Conservation (phyloP, 2,113 vertebrate genomes). For the Lampris megalopsis region DNA sequence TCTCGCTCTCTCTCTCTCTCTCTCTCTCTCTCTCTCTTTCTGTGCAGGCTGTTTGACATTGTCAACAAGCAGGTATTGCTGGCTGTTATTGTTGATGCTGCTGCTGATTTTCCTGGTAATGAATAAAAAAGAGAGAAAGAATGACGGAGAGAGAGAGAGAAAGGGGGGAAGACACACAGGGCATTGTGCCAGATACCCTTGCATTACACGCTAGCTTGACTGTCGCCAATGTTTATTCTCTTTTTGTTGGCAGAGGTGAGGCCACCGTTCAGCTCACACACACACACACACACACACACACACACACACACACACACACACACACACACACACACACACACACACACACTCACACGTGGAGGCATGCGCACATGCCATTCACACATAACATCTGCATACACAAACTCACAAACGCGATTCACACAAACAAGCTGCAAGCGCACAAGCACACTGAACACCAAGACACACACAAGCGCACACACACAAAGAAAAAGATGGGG, state of each 20-base stretch:
- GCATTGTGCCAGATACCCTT: conserved; percentile 64
- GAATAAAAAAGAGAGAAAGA: conserved; percentile 72
- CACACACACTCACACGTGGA: background rate
- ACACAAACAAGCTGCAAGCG: no score
- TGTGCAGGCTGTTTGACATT: conserved; percentile 74
- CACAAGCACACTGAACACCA: background rate
- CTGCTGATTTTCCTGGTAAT: conserved; percentile 75
- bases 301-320: conserved; percentile 2
- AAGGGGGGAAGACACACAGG: conserved; percentile 47
- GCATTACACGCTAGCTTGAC: conserved; percentile 74
- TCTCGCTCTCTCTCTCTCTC: conserved; percentile 22
- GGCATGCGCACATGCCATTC: background rate
- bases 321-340: conserved; percentile 22
- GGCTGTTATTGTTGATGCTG: conserved; percentile 77
- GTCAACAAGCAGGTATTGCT: conserved; percentile 78
- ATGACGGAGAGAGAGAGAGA: conserved; percentile 56
- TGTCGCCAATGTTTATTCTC: conserved; percentile 76
- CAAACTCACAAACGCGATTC: no score
- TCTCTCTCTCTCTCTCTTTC: conserved; percentile 47
- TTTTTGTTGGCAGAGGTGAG: conserved; percentile 70
- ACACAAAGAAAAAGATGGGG: background rate
- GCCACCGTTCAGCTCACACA: conserved; percentile 28
- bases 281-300: background rate
- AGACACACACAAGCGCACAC: conserved; percentile 3
- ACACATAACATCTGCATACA: no score